Conservation (phyloP, 1,140 invertebrate species). For the Triops longicaudatus region DNA sequence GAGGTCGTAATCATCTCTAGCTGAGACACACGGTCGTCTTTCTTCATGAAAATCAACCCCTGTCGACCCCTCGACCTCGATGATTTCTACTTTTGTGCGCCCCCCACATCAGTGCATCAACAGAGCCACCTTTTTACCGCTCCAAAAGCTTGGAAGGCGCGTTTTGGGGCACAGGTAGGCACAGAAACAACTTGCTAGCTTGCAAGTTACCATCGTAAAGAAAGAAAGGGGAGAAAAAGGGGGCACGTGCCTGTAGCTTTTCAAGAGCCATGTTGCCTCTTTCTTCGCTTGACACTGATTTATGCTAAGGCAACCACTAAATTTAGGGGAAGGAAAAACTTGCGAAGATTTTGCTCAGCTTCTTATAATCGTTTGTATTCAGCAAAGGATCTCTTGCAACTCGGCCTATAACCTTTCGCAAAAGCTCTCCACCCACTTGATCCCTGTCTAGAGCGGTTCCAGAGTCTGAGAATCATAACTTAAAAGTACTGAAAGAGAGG, state of each 20-base stretch:
- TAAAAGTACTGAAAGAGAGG: neutral
- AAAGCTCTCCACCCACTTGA: neutral
- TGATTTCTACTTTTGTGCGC: neutral
- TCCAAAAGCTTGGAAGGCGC: too few relatives aligned
- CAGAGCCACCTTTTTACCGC: neutral
- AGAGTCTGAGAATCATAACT: too few relatives aligned
- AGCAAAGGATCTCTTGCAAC: neutral
- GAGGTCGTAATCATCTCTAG: neutral
- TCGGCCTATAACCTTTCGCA: slow-evolving; percentile 11
- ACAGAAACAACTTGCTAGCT: neutral
- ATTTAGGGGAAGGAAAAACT: neutral
- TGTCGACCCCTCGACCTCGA: slow-evolving; percentile 9
- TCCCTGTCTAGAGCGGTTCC: neutral
- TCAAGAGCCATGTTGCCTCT: neutral
- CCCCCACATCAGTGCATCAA: neutral
- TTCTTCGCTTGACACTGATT: neutral
- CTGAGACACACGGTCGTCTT: neutral
- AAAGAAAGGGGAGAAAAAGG: neutral
- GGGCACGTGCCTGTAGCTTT: neutral
- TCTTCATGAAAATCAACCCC: slow-evolving; percentile 11
- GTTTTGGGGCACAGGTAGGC: too few relatives aligned
- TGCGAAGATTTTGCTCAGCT: neutral
- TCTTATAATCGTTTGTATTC: neutral
- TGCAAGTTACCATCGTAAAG: neutral
- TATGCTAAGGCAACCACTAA: neutral